Base-by-base conservation (phyloP, 2,113 vertebrate genomes). In the Thomomys bottae region DNA sequence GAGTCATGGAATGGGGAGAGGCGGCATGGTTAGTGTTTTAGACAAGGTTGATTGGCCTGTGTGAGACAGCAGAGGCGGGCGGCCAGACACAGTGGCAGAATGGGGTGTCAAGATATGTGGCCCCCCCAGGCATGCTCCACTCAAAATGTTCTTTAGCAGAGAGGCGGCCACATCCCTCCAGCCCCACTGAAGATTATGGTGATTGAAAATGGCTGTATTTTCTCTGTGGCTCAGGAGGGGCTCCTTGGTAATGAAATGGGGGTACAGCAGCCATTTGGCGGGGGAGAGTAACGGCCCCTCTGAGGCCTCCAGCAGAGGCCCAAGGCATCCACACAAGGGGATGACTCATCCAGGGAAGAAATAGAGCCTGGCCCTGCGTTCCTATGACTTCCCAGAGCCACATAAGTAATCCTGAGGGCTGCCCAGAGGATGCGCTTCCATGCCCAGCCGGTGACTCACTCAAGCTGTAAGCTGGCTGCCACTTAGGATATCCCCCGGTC, bases 121-220 rank as follows among this genome's bases (percentile, higher is more conserved):
- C n/a, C n/a, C n/a, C n/a, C n/a, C n/a, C n/a, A n/a, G n/a, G n/a
- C n/a, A n/a, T n/a, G n/a, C n/a, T n/a, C n/a, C n/a, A n/a, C n/a
- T n/a, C n/a, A n/a, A n/a, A n/a, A n/a, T 84, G 30, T 78, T 73
- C 63, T 64, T 64, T 49, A 67, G 87, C 34, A 80, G 90, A 90
- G 84, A 67, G 17, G 76, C 12, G 12, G 6, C 67, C 45, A 1
- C 7, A 63, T 30, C 59, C 72, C 68, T 49, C 42, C 57, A 83
- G 34, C 36, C 73, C 59, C 9, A 21, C 75, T 86, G 54, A 80
- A 86, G 42, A 70, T 54, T 77, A 70, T 4, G 18, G 90, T 93
- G 88, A 92, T 67, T 87, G 93, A 92, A 95, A 92, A 73, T 81
- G 73, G 38, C 20, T 36, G n/a, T 75, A 1, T 14, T 57, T 78